These are phyloP conservation scores for Campoletis sonorensis DNA, from an alignment of 1,140 invertebrate species.

Conservation along the genomic window DNA sequence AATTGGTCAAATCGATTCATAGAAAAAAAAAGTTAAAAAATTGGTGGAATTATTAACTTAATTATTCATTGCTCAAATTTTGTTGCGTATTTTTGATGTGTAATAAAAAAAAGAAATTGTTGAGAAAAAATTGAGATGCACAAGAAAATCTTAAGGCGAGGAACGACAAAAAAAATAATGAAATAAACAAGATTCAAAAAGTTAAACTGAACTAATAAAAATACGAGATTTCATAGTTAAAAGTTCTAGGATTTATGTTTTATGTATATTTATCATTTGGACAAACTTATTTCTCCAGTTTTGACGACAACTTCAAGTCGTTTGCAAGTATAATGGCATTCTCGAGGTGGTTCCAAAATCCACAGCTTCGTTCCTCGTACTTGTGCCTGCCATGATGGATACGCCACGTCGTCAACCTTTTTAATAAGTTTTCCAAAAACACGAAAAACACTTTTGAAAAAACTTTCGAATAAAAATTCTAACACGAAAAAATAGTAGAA, in stretches of 20 bases:
- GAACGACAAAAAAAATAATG: constrained; percentile 15
- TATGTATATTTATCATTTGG: not conserved
- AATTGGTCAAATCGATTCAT: no score
- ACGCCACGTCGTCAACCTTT: constrained; percentile 92
- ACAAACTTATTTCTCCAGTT: constrained; percentile 93
- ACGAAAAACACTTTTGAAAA: constrained; percentile 43
- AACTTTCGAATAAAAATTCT: no score
- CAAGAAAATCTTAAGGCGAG: no score
- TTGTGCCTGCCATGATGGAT: constrained; percentile 97
- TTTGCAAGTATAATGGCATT: constrained; percentile 88
- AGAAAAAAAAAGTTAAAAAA: no score
- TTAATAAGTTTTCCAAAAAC: constrained; percentile 46
- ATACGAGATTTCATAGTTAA: not conserved
- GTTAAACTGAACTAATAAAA: not conserved
- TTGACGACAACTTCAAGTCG: constrained; percentile 84
- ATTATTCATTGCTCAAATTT: no score
- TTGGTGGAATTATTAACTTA: no score
- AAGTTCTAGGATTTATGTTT: not conserved
- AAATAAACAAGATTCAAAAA: constrained; percentile 11
- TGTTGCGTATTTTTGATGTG: no score
- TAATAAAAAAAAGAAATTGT: no score
- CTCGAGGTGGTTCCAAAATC: constrained; percentile 91
- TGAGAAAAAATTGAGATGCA: no score
- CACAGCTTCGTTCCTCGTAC: constrained; percentile 90
- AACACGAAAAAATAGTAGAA: no score